Base-by-base conservation (phyloP, 2,888 invertebrate species). In the Parnassius orleans region DNA sequence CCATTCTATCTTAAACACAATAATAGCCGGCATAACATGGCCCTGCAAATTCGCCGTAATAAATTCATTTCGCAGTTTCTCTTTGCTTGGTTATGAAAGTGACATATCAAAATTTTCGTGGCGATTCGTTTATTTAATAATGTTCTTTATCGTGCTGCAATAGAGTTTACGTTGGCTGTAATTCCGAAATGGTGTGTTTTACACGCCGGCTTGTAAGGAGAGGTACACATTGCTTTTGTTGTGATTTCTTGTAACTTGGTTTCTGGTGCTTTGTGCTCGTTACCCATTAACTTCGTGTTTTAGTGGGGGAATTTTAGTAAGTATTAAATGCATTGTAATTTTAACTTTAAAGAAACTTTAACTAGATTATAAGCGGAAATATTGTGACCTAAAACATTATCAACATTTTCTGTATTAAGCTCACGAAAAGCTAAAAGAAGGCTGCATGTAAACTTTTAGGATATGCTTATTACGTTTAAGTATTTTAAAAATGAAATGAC, bases 181-280 rank as follows among this genome's bases (percentile, higher is more conserved):
- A 63, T 55, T 53, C 46, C 62, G 70, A 67, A 64, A 72, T 72
- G 70, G 74, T 65, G 66, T 69, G 72, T 78, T 84, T 83, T 77
- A 78, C 80, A 83, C 80, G 78, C 78, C 79, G 75, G 79, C 83
- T 86, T 84, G 84, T 85, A 85, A 85, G 75, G 80, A 72, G 76
- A 77, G 76, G 80, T 81, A 79, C 79, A 79, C 80, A 81, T 81
- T 82, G 83, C 81, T 81, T 77, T 80, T 80, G 78, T 80, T 81
- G 71, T 75, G 72, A 76, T 76, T 71, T 79, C 76, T 78, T 77
- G 78, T 80, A 77, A 74, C 77, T 72, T 73, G 74, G 33, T 33
- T 33, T 33, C 33, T 33, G 33, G 75, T 75, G 72, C 73, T 72
- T 76, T 75, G 71, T 72, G 72, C 69, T 79, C 80, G 79, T 79